A percentile compares a stretch with the other conserved stretches of the same genome.
Evolutionary conservation across 1,140 invertebrate genomes (phyloP).

Genomic region (Psilanteris sp.): DNA sequence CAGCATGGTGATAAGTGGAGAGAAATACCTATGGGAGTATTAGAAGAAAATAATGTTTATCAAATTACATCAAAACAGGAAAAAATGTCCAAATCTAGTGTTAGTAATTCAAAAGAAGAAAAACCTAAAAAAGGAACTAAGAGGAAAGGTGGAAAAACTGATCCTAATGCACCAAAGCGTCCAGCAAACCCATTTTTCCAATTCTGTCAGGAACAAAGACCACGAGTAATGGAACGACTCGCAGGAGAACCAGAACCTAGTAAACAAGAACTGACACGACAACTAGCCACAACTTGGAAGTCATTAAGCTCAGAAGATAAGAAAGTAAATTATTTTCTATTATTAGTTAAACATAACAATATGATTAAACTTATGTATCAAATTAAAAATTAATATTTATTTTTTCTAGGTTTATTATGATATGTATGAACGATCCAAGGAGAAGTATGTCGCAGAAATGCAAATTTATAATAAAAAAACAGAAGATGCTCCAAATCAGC

Average conservation of each 20-base stretch:
- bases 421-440: slow-evolving; percentile 88
- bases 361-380: too few species aligned
- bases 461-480: slow-evolving; percentile 80
- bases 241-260: slow-evolving; percentile 85
- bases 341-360: too few species aligned
- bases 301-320: slow-evolving; percentile 85
- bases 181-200: slow-evolving; percentile 90
- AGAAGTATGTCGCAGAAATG: slow-evolving; percentile 88
- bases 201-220: slow-evolving; percentile 89
- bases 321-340: slow-evolving; percentile 78
- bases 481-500: slow-evolving; percentile 74
- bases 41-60: slow-evolving; percentile 77
- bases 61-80: slow-evolving; percentile 72
- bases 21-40: slow-evolving; percentile 77
- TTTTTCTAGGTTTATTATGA: slow-evolving; percentile 86
- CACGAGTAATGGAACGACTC: slow-evolving; percentile 84
- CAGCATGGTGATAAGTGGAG: slow-evolving; percentile 79
- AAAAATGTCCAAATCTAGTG: slow-evolving; percentile 68
- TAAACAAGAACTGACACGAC: slow-evolving; percentile 87
- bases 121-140: slow-evolving; percentile 78
- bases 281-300: slow-evolving; percentile 87
- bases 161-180: slow-evolving; percentile 89
- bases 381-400: too few species aligned
- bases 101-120: slow-evolving; percentile 72
- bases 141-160: slow-evolving; percentile 79